Evolutionary conservation across 2,888 invertebrate genomes (phyloP).

Genomic region (Empis livida): DNA sequence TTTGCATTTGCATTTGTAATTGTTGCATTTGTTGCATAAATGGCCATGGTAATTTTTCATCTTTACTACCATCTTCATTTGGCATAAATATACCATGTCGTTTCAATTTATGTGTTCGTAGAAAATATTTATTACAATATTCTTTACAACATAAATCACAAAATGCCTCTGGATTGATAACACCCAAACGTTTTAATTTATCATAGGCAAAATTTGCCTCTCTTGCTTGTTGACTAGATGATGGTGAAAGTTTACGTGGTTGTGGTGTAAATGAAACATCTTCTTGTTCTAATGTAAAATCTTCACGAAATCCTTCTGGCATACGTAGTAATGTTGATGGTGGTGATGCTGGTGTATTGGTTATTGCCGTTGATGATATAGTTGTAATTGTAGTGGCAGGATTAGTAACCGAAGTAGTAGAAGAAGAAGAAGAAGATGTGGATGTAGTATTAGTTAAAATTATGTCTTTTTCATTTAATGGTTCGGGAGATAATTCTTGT

Average conservation of each 20-base stretch:
- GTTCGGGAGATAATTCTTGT: slow-evolving; percentile 1
- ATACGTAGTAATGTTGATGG: slow-evolving; percentile 21
- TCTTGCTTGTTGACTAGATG: slow-evolving; percentile 49
- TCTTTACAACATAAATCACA: slow-evolving; percentile 89
- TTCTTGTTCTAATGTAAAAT: slow-evolving; percentile 36
- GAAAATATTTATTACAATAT: slow-evolving; percentile 85
- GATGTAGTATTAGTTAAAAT: slow-evolving; percentile 2
- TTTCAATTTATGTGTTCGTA: slow-evolving; percentile 84
- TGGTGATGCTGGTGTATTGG: slow-evolving; percentile 8
- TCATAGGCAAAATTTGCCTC: slow-evolving; percentile 62
- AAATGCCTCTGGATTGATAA: slow-evolving; percentile 78
- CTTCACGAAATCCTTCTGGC: slow-evolving; percentile 37
- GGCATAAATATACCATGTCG: slow-evolving; percentile 72
- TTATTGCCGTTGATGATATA: neutral
- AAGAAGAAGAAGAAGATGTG: slow-evolving; percentile 1
- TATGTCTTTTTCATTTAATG: slow-evolving; percentile 7
- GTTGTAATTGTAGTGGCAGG: too few species aligned
- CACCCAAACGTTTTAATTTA: slow-evolving; percentile 62
- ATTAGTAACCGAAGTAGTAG: neutral
- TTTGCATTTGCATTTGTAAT: slow-evolving; percentile 44
- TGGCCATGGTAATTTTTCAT: slow-evolving; percentile 20
- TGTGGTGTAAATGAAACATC: slow-evolving; percentile 37
- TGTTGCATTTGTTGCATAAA: slow-evolving; percentile 41
- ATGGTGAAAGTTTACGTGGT: slow-evolving; percentile 45
- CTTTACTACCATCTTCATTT: slow-evolving; percentile 40